Evolutionary conservation across 2,888 invertebrate genomes (phyloP).

Genomic region (Lepidonotus clava): DNA sequence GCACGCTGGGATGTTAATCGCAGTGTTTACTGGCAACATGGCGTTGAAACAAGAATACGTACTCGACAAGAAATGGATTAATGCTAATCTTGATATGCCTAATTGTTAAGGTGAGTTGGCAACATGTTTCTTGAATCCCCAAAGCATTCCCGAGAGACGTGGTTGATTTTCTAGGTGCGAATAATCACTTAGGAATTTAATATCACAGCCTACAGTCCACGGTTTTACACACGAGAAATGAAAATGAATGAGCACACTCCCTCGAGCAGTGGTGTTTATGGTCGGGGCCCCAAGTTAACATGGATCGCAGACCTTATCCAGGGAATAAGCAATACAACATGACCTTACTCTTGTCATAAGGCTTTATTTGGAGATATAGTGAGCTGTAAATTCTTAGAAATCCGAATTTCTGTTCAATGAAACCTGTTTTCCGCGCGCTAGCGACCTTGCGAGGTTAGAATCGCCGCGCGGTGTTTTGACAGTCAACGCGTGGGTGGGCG

Average conservation of each 20-base stretch:
- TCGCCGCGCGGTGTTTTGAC: not conserved
- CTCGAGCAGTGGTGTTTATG: not conserved
- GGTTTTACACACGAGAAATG: no score
- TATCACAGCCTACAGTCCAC: not conserved
- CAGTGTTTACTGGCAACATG: constrained; percentile 56
- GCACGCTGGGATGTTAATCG: constrained; percentile 49
- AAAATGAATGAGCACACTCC: not conserved
- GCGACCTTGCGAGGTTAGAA: not conserved
- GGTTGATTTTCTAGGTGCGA: not conserved
- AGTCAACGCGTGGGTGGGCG: constrained; percentile 4
- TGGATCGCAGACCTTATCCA: no score
- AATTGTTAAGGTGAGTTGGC: constrained; percentile 48
- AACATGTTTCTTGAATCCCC: not conserved
- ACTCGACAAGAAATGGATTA: constrained; percentile 37
- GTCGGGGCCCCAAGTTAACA: not conserved
- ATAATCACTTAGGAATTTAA: not conserved
- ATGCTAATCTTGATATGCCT: not conserved
- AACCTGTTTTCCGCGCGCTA: no score
- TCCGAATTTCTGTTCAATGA: no score
- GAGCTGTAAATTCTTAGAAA: no score
- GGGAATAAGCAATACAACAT: no score
- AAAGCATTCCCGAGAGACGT: not conserved
- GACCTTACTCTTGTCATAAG: no score
- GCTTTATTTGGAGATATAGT: no score
- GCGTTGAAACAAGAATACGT: constrained; percentile 42